phyloP scores from a whole-genome alignment of 2,797 vertebrate species.

The Rallus crepitans region DNA sequence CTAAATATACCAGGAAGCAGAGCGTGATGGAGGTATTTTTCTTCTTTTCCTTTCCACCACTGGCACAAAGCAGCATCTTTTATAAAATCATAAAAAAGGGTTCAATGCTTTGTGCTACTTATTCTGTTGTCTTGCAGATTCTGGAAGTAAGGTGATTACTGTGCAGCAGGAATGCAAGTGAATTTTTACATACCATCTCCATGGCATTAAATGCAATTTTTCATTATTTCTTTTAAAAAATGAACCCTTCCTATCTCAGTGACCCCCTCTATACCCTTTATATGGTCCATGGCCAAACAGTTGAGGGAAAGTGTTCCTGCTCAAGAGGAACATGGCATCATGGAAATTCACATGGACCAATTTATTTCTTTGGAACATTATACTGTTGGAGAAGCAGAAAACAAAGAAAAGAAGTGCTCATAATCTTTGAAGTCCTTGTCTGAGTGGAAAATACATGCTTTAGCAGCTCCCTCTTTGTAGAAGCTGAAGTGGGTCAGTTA shows the following conservation, averaged over 20 bases:
- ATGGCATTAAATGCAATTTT: neutral
- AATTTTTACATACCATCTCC: neutral
- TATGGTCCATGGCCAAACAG: neutral
- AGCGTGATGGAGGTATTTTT: neutral
- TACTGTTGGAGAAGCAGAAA: neutral
- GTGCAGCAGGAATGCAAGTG: neutral
- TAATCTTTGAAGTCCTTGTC: neutral
- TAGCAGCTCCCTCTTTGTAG: neutral
- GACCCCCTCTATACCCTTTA: neutral
- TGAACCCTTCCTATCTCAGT: neutral
- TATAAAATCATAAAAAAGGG: neutral
- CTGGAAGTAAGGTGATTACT: neutral
- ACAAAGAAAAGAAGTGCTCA: neutral
- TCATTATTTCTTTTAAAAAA: neutral
- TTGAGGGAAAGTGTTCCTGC: neutral
- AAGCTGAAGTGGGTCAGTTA: neutral
- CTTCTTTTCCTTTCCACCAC: neutral
- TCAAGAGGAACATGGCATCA: neutral
- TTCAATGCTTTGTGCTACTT: neutral
- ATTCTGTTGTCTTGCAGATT: neutral
- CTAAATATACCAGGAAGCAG: neutral
- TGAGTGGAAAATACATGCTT: neutral
- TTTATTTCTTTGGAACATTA: neutral
- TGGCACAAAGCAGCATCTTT: neutral
- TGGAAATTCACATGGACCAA: neutral